A percentile compares a stretch with the other conserved stretches of the same genome.
These are phyloP conservation scores for Channa striata DNA, from an alignment of 2,797 vertebrate genomes.

Conservation along the genomic window DNA sequence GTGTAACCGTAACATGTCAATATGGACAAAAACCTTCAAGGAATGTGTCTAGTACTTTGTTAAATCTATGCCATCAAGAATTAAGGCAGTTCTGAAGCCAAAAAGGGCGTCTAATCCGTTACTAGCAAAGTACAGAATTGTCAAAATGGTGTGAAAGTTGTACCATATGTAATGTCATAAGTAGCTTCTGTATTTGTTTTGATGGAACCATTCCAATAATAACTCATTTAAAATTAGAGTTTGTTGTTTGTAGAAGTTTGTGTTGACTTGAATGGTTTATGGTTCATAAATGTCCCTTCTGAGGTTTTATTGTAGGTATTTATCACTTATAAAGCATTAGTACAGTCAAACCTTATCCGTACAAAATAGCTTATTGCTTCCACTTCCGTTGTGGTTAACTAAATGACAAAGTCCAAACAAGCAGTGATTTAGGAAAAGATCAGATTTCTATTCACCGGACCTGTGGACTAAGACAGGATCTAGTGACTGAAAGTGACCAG, in stretches of 20 bases:
- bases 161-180: not conserved
- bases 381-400: slow-evolving; percentile 7
- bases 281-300: too few relatives aligned
- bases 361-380: slow-evolving; percentile 5
- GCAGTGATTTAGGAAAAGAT: not conserved
- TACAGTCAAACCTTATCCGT: not conserved
- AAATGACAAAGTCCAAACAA: slow-evolving; percentile 13
- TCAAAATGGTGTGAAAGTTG: not conserved
- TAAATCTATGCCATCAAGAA: too few relatives aligned
- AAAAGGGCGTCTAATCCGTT: too few relatives aligned
- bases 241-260: not conserved
- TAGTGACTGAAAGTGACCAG: too few relatives aligned
- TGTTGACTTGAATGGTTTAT: not conserved
- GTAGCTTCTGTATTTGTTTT: not conserved
- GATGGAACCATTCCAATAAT: not conserved
- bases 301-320: not conserved
- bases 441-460: not conserved
- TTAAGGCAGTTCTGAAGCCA: too few relatives aligned
- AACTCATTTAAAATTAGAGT: slow-evolving; percentile 12
- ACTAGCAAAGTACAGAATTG: not conserved
- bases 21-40: too few relatives aligned
- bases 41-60: too few relatives aligned
- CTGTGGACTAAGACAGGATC: slow-evolving; percentile 6
- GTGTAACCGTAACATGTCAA: too few relatives aligned
- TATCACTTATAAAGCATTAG: not conserved